Base-by-base conservation (phyloP, 2,113 vertebrate species). In the Hippocampus mohnikei region DNA sequence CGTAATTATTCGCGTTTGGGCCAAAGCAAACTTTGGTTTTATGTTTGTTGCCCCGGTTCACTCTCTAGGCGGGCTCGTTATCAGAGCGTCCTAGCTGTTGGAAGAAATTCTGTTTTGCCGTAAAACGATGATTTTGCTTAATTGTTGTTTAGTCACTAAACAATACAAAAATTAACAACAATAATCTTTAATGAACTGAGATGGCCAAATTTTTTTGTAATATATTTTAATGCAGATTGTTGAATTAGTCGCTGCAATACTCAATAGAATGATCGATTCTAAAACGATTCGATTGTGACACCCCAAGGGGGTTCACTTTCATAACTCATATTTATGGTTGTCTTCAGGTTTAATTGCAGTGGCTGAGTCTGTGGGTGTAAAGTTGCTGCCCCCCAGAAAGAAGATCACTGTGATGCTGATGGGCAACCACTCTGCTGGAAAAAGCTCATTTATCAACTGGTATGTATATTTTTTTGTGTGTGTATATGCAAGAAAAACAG, bases 381-480 rank as follows among this genome's bases (percentile, higher is more conserved):
- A 87, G 42, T 68, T 95, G 52, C 87, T 94, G 55, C 77, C 93
- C 0, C 94, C 94, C 48, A 88, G 93, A 29, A 94, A 94, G 72
- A 95, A 94, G 81, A 94, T 95, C 77, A 94, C 91, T 0, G 93
- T 94, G 48, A 90, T 94, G 93, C 75, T 95, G 74, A 94, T 95
- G 89, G 94, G 94, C 0, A 94, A 94, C 78, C 94, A 94, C 85
- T 94, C 93, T 0, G 94, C 94, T 66, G 94, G 94, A 50, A 95
- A 95, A 82, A 95, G 94, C 84, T 93, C 93, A 69, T 95, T 94
- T 71, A 93, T 95, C 66, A 95, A 94, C 79, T 94, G 94, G 94
- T 94, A 86, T n/a, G n/a, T n/a, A 23, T 55, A 55, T 55, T 1
- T 55, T 23, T 53, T 53, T 53, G 6, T 53, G 21, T 53, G 4